A percentile compares a stretch with the other conserved stretches of the same genome.
phyloP scores from a whole-genome alignment of 2,797 vertebrate genomes.

The Crocodylus rhombifer region DNA sequence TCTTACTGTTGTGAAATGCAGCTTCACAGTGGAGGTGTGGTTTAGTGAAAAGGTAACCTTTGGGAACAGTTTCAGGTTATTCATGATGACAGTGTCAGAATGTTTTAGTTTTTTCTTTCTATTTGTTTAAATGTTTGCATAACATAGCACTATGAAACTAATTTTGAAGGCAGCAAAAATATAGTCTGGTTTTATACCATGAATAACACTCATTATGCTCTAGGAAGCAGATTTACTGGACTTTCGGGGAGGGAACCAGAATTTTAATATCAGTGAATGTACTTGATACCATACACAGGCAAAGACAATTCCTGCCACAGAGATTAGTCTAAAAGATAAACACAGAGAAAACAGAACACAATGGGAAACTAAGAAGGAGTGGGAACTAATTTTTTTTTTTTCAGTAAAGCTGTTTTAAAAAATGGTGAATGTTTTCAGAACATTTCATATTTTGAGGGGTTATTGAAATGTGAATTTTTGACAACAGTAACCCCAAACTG shows the following conservation, averaged over 20 bases:
- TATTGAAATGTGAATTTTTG: not conserved
- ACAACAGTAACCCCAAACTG: not conserved
- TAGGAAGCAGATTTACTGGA: not conserved
- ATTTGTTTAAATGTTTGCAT: not conserved
- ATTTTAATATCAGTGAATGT: not conserved
- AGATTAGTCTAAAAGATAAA: slow-evolving; percentile 17
- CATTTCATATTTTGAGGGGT: not conserved
- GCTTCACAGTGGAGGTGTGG: not conserved
- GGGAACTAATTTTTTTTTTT: not conserved
- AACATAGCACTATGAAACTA: not conserved
- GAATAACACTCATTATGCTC: not conserved
- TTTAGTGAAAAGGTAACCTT: not conserved
- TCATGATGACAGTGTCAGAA: accelerated
- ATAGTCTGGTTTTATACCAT: not conserved
- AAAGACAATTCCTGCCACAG: not conserved
- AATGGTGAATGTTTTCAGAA: not conserved
- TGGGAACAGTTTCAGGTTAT: not conserved
- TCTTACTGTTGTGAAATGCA: not conserved
- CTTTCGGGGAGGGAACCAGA: not conserved
- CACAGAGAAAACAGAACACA: not conserved
- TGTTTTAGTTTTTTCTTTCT: not conserved
- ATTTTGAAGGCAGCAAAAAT: not conserved
- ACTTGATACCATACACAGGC: not conserved
- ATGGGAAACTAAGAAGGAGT: not conserved
- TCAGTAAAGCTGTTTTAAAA: slow-evolving; percentile 3